Evolutionary conservation across 2,888 invertebrate genomes (phyloP), one percentile per base, ranked within the genome.

Genomic region (Chromoteleia sp.): DNA sequence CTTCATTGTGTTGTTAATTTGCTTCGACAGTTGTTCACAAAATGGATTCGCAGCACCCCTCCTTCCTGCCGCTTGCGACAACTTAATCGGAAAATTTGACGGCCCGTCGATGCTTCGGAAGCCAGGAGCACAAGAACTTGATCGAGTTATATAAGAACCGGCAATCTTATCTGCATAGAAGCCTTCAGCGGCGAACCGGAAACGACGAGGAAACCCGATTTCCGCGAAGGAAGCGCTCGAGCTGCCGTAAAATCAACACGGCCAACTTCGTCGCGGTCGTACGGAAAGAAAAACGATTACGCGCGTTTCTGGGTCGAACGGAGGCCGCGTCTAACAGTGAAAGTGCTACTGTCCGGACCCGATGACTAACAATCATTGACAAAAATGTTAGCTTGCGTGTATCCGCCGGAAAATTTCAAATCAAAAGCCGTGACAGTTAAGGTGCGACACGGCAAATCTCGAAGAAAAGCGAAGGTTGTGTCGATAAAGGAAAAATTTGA

Each of bases 311-410:
- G 59, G 50, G 25, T 36, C 41, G 56, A 77, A 59, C 77, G 68
- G 56, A 74, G 73, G 7, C 17, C 61, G 45, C 29, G 43, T 58
- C 58, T 54, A 65, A 63, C 21, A 63, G 79, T 73, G 74, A 63
- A 30, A 74, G 77, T 70, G 78, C 54, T 54, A 30, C 67, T 10
- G 15, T 52, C 15, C 50, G 50, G 39, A 54, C 52, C 68, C 70
- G 77, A 78, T 81, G 75, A 48, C 48, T 48, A 63, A 68, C 45
- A 59, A 7, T 36, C 41, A 21, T 19, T 14, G 29, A 48, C 36
- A 30, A 83, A 76, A 59, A 91, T 91, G 91, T 85, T 91, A 82
- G 89, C 91, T 79, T 91, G 91, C 86, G 90, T 91, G 19, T 90
- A 91, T 85, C 91, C 91, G 63, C 83, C 90, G 83, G 91, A 91